Evolutionary conservation across 2,888 invertebrate genomes (phyloP).

Genomic region (Rhamphomyia laevipes): DNA sequence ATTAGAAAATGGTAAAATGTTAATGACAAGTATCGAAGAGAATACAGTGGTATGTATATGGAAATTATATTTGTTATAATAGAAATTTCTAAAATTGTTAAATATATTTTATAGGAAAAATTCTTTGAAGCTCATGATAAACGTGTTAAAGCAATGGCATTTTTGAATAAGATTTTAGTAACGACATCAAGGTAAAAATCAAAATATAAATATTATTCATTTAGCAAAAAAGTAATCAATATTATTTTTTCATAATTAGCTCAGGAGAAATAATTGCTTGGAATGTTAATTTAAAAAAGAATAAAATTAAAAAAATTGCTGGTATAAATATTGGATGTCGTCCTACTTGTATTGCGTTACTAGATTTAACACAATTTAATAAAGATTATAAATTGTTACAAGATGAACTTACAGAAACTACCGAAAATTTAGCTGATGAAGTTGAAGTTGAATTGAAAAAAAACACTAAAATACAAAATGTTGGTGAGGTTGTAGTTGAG

Average conservation of each 20-base stretch:
- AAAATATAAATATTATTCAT: neutral
- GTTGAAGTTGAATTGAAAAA: neutral
- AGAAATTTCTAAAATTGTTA: too few species aligned
- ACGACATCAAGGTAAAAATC: constrained; percentile 49
- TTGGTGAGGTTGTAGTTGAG: neutral
- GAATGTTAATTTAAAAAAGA: constrained; percentile 33
- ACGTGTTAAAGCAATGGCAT: constrained; percentile 56
- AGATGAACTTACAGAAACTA: neutral
- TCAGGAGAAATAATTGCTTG: constrained; percentile 69
- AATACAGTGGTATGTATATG: too few species aligned
- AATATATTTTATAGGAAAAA: constrained; percentile 8
- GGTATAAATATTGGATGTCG: constrained; percentile 55
- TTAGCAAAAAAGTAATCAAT: too few species aligned
- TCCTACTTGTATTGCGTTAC: constrained; percentile 57
- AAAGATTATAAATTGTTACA: constrained; percentile 13
- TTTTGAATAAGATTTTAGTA: constrained; percentile 45
- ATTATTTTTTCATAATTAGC: constrained; percentile 30
- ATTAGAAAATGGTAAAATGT: constrained; percentile 60
- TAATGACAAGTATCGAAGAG: constrained; percentile 25
- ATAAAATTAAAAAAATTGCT: constrained; percentile 40
- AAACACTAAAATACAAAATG: neutral
- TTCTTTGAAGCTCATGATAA: constrained; percentile 45
- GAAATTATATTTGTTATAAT: too few species aligned
- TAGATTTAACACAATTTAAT: constrained; percentile 36
- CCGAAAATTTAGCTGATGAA: neutral